Evolutionary conservation across 1,140 invertebrate species (phyloP), one percentile per base, ranked within the genome.

Genomic region (Drosophila ficusphila): DNA sequence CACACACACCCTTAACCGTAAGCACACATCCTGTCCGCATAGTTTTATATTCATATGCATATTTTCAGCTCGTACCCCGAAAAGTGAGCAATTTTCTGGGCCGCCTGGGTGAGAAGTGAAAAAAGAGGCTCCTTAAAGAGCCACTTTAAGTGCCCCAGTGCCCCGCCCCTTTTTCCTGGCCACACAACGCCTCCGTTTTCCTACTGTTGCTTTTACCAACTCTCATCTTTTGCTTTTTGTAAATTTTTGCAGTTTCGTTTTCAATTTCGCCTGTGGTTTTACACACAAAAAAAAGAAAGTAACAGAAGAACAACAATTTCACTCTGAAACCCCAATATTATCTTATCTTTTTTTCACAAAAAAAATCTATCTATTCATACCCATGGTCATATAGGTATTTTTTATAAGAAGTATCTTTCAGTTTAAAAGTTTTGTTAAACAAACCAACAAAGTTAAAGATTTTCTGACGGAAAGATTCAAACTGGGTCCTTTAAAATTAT

Each of bases 21-120:
- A 38, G 41, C 57, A 48, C 62, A 67, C 64, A 67, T 67, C 27
- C 69, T 85, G 72, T 56, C 67, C 65, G 56, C 83, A 79, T 86
- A 79, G 76, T 79, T 85, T 86, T 69, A 86, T 85, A 86, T 86
- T 85, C 79, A 85, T 85, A 85, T 85, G 79, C 81, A 85, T 85
- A 86, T 85, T 60, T 60, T 44, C 27, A 70, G 27, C 34, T 51
- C 21, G 29, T 16, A 29, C 19, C 27, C 36, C 27, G 21, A 39
- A 71, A 56, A 71, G 46, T 56, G 42, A 72, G 68, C 54, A 76
- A 62, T 64, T 72, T 31, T 62, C 41, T 21, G 51, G n/a, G 6
- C 14, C 25, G 25, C 7, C n/a, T 8, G 19, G 9, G 9, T 18
- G 6, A 14, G n/a, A 21, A 18, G 21, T 31, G 39, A 18, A 21